Percentiles rank a stretch among this genome's conserved stretches.
Conservation (phyloP, 2,888 invertebrate genomes). For the Limnephilus marmoratus region DNA sequence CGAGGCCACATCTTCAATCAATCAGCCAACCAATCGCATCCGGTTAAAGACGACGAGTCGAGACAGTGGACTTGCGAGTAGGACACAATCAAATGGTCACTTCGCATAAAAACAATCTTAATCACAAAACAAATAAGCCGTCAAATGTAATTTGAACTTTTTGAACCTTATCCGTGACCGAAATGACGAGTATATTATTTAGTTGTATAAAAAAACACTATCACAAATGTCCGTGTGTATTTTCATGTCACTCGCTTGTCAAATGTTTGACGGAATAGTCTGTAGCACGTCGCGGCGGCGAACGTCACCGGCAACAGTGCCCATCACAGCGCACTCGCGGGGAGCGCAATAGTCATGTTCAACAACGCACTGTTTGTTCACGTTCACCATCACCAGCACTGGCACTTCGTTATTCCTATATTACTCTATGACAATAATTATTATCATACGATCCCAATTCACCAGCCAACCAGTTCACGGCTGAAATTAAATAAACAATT, state of each 20-base stretch:
- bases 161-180: conserved; percentile 30
- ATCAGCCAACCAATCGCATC: conserved; percentile 9
- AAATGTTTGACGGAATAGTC: conserved; percentile 17
- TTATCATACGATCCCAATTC: conserved; percentile 24
- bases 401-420: conserved; percentile 25
- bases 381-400: conserved; percentile 51
- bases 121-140: conserved; percentile 35
- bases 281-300: neutral
- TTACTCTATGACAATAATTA: conserved; percentile 24
- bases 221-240: conserved; percentile 31
- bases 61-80: neutral
- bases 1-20: neutral
- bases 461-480: conserved; percentile 47
- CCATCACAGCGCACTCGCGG: conserved; percentile 35
- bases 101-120: neutral
- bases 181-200: conserved; percentile 37
- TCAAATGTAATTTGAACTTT: conserved; percentile 40
- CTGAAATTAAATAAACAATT: conserved; percentile 40
- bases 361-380: conserved; percentile 49
- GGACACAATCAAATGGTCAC: neutral
- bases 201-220: conserved; percentile 38
- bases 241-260: neutral
- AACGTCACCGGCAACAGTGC: conserved; percentile 12
- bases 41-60: neutral
- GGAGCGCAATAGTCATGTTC: conserved; percentile 34